Percentiles rank a stretch among this genome's conserved stretches.
Evolutionary conservation across 2,888 invertebrate species (phyloP).

Genomic region (Catocala sponsa): DNA sequence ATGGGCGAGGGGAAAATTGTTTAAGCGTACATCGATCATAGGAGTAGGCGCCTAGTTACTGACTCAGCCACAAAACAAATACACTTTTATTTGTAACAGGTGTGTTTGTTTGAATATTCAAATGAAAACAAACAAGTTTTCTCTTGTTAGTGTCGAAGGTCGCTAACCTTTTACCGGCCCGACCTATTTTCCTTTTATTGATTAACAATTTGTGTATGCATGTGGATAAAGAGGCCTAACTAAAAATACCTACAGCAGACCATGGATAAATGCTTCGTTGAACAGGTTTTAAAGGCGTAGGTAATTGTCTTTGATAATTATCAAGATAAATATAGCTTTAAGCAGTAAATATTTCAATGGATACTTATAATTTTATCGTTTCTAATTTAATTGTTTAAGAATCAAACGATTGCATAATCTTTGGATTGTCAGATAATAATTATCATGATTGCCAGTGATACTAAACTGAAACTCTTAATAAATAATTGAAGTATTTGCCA

Average conservation of each 20-base stretch:
- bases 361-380: too few relatives aligned
- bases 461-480: too few relatives aligned
- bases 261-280: too few relatives aligned
- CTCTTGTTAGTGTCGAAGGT: neutral
- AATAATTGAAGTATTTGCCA: too few relatives aligned
- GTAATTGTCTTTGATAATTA: neutral
- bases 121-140: slow-evolving; percentile 10
- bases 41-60: slow-evolving; percentile 2
- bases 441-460: too few relatives aligned
- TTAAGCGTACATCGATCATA: neutral
- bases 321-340: too few relatives aligned
- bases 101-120: slow-evolving; percentile 7
- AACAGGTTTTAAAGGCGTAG: neutral
- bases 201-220: slow-evolving; percentile 10
- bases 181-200: slow-evolving; percentile 18
- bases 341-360: too few relatives aligned
- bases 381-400: too few relatives aligned
- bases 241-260: neutral
- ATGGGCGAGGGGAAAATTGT: neutral
- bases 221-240: neutral
- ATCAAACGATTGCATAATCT: too few relatives aligned
- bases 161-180: slow-evolving; percentile 6
- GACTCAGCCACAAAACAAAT: slow-evolving; percentile 9
- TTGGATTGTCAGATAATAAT: too few relatives aligned
- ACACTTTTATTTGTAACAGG: slow-evolving; percentile 11